Evolutionary conservation across 1,140 invertebrate species (phyloP), one percentile per base, ranked within the genome.

Genomic region (Meloidogyne hapla): DNA sequence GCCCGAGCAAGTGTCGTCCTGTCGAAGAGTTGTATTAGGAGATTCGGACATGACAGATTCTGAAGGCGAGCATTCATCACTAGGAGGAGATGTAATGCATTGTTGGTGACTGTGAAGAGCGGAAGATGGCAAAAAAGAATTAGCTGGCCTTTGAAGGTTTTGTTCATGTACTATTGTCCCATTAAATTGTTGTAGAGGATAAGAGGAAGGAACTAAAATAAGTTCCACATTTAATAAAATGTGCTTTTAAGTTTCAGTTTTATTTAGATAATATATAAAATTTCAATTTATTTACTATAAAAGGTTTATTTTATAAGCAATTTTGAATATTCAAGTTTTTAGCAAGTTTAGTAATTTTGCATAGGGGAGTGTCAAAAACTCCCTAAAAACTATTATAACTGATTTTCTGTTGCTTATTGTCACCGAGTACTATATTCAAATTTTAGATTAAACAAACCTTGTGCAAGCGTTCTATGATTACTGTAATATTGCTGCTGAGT

Each of bases 1-100:
- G 48, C 48, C 48, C 18, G 48, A 56, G 48, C n/a, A 56, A n/a
- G 48, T n/a, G 48, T 56, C 48, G 48, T 56, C 48, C 48, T 56
- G 48, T 56, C 48, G 18, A 56, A 56, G 18, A n/a, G 48, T 15
- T 56, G 48, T 56, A 48, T 42, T 56, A 6, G 48, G 48, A 4
- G 48, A 56, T n/a, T 18, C n/a, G 0, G n/a, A 56, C n/a, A 56
- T 56, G 18, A 56, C 48, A 56, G 48, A 56, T 56, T 56, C 48
- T 56, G 48, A 56, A 56, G 48, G 18, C 1, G 48, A 56, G n/a
- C 48, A 56, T 21, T 56, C 48, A 18, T 56, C 48, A 56, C 48
- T 56, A n/a, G 42, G 42, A 18, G 42, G 18, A 45, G 42, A 45
- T 15, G 18, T 56, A 56, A 56, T 56, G n/a, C 42, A 45, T 15